Conservation (phyloP, 2,113 vertebrate species). For the Rhinoderma darwinii region DNA sequence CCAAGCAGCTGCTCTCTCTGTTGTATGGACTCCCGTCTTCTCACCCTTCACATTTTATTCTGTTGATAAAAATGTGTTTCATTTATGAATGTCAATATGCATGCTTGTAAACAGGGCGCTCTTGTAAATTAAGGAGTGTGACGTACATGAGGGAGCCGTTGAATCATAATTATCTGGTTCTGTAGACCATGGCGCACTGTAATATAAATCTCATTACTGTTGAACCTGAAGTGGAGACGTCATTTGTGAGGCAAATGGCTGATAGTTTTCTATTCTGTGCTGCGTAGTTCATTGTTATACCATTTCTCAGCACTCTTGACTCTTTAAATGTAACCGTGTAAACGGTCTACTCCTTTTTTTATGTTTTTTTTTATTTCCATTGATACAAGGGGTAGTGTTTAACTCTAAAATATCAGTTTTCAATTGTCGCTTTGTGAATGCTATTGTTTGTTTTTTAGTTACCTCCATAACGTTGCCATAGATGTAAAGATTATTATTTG, state of each 20-base stretch:
- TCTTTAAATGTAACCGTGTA: background rate
- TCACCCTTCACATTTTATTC: background rate
- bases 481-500: background rate
- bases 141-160: slow-evolving; percentile 18
- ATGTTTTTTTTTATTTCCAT: no score
- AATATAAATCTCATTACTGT: slow-evolving; percentile 42
- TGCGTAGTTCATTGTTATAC: background rate
- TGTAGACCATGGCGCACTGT: slow-evolving; percentile 9
- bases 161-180: slow-evolving; percentile 26
- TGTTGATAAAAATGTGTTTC: background rate
- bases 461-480: background rate
- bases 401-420: background rate
- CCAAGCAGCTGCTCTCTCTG: background rate
- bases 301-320: background rate
- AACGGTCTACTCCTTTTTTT: background rate
- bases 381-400: no score
- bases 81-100: background rate
- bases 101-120: background rate
- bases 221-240: slow-evolving; percentile 7
- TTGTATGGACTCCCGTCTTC: background rate
- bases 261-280: background rate
- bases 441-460: background rate
- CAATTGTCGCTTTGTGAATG: background rate
- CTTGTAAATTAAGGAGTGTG: background rate
- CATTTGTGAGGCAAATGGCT: slow-evolving; percentile 26